Evolutionary conservation across 1,140 invertebrate species (phyloP).

Genomic region (Drosophila novamexicana): DNA sequence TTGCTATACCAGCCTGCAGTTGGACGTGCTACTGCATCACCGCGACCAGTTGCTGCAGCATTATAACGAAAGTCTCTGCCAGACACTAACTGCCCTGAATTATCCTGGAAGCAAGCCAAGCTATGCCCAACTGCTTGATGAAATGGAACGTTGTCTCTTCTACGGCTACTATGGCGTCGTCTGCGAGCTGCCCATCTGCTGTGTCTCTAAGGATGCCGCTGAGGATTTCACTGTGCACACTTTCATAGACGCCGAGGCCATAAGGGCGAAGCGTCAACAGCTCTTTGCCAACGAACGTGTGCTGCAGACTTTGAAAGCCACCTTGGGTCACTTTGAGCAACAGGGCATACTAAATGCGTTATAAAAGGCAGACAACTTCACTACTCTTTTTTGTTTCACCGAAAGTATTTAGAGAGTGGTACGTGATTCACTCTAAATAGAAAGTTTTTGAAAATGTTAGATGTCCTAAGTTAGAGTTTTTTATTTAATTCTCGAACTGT

Average conservation of each 20-base stretch:
- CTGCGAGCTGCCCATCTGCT: constrained; percentile 68
- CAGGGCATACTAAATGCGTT: constrained; percentile 57
- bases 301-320: constrained; percentile 34
- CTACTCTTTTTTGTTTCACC: not conserved
- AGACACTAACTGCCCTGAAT: constrained; percentile 69
- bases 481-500: too few relatives aligned
- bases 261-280: constrained; percentile 38
- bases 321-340: constrained; percentile 53
- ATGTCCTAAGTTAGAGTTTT: too few relatives aligned
- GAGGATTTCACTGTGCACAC: constrained; percentile 45
- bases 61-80: constrained; percentile 66
- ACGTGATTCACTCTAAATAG: not conserved
- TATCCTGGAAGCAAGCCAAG: constrained; percentile 78
- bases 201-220: constrained; percentile 42
- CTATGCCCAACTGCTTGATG: constrained; percentile 59
- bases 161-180: constrained; percentile 60
- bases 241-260: constrained; percentile 36
- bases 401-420: not conserved
- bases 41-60: constrained; percentile 68
- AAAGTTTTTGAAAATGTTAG: too few relatives aligned
- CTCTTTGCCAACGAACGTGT: constrained; percentile 61
- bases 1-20: constrained; percentile 66
- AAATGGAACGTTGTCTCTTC: constrained; percentile 70
- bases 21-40: constrained; percentile 60
- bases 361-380: not conserved